A percentile compares a stretch with the other conserved stretches of the same genome.
phyloP scores from a whole-genome alignment of 2,797 vertebrate genomes.

The Bradypus variegatus region DNA sequence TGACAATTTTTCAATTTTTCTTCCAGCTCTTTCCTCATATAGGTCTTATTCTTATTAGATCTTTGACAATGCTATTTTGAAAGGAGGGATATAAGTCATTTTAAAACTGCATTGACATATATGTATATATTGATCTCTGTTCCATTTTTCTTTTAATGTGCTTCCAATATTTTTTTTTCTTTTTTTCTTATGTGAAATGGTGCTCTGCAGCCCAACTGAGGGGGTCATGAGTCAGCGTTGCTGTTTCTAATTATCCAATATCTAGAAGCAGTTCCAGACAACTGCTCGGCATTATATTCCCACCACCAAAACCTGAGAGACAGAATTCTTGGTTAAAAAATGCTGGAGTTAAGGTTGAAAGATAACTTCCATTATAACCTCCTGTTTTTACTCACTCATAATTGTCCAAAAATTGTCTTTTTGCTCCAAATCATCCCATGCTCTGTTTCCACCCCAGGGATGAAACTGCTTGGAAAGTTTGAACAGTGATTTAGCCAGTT shows the following conservation, averaged over 20 bases:
- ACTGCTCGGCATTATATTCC: constrained; percentile 27
- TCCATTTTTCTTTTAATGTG: neutral
- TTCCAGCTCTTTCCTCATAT: neutral
- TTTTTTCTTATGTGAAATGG: too few relatives aligned
- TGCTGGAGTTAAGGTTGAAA: constrained; percentile 41
- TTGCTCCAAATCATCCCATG: constrained; percentile 51
- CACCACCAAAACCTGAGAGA: constrained; percentile 48
- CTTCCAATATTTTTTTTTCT: neutral
- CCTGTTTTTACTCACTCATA: constrained; percentile 63
- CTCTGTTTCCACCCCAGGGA: constrained; percentile 46
- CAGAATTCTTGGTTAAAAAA: constrained; percentile 42
- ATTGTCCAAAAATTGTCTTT: constrained; percentile 54
- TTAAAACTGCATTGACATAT: neutral
- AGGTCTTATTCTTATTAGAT: neutral
- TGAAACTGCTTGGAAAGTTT: constrained; percentile 57
- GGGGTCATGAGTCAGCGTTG: neutral
- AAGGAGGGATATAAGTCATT: neutral
- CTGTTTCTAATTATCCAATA: constrained; percentile 58
- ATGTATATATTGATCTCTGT: neutral
- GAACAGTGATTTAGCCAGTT: constrained; percentile 37
- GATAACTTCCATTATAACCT: constrained; percentile 50
- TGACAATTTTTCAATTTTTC: neutral
- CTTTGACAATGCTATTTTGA: neutral
- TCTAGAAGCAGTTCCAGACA: constrained; percentile 48
- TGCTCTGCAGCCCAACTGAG: neutral